Conservation (phyloP, 2,113 vertebrate genomes). For the Dicaeum eximium region DNA sequence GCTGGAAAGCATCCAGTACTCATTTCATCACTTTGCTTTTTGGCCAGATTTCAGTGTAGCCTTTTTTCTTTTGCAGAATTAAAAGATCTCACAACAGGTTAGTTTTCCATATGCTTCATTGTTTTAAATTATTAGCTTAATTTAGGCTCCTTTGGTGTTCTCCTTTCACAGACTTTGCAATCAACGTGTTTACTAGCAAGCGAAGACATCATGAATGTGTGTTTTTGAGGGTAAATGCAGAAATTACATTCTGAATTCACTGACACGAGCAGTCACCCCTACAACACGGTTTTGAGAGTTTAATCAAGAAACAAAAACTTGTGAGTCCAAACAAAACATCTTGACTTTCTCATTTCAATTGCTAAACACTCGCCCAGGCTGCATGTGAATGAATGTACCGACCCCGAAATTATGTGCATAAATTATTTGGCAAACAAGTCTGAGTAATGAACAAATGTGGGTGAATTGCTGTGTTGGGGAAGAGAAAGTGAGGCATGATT, state of each 20-base stretch:
- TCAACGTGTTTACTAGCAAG: not conserved
- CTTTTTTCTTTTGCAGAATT: not conserved
- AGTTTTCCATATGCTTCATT: not conserved
- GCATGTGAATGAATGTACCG: slow-evolving; percentile 42
- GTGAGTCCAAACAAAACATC: slow-evolving; percentile 56
- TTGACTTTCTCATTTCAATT: slow-evolving; percentile 53
- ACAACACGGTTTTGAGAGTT: slow-evolving; percentile 24
- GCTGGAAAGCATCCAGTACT: slow-evolving; percentile 53
- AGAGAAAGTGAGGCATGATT: slow-evolving; percentile 24
- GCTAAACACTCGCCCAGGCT: slow-evolving; percentile 19
- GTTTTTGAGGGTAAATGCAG: slow-evolving; percentile 6
- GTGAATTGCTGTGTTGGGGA: slow-evolving; percentile 48
- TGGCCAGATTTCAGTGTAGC: slow-evolving; percentile 21
- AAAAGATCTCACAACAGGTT: not conserved
- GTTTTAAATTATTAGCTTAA: slow-evolving; percentile 3
- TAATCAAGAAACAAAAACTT: slow-evolving; percentile 48
- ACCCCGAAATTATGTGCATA: slow-evolving; percentile 49
- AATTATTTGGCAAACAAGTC: slow-evolving; percentile 57
- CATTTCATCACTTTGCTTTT: slow-evolving; percentile 35
- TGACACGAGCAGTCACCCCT: not conserved
- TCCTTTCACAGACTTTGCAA: not conserved
- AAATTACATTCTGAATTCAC: slow-evolving; percentile 21
- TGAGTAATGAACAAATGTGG: slow-evolving; percentile 57
- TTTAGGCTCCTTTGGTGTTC: not conserved
- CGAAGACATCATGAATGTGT: not conserved